A percentile compares a stretch with the other conserved stretches of the same genome.
Conservation (phyloP, 2,888 invertebrate genomes). For the Pachliopta kotzebuea region DNA sequence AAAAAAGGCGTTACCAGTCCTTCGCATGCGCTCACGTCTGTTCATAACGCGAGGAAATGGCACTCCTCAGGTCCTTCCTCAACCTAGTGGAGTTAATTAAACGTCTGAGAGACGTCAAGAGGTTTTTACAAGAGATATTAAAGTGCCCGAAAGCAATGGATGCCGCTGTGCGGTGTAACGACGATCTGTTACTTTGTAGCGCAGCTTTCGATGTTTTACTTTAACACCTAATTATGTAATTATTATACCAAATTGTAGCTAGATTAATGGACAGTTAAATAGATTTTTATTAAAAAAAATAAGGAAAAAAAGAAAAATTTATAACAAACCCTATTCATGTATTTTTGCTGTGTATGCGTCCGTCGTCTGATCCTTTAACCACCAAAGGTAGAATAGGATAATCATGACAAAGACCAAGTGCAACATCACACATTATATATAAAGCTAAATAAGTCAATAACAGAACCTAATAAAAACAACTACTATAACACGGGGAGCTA, state of each 20-base stretch:
- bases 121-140: constrained; percentile 48
- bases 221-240: not conserved
- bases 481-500: too few species aligned
- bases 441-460: too few species aligned
- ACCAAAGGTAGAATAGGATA: too few species aligned
- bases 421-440: too few species aligned
- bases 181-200: constrained; percentile 7
- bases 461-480: too few species aligned
- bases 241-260: not conserved
- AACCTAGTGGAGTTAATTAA: constrained; percentile 61
- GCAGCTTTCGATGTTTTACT: not conserved
- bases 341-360: too few species aligned
- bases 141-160: constrained; percentile 35
- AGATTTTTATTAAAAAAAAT: too few species aligned
- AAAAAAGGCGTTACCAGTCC: constrained; percentile 39
- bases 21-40: constrained; percentile 54
- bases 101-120: constrained; percentile 43
- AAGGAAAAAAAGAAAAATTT: too few species aligned
- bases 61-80: constrained; percentile 41
- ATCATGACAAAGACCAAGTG: too few species aligned
- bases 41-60: constrained; percentile 52
- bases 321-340: too few species aligned
- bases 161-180: not conserved
- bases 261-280: not conserved
- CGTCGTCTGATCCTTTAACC: too few species aligned